Evolutionary conservation across 1,140 invertebrate genomes (phyloP), one percentile per base, ranked within the genome.

Genomic region (Neodiprion lecontei): DNA sequence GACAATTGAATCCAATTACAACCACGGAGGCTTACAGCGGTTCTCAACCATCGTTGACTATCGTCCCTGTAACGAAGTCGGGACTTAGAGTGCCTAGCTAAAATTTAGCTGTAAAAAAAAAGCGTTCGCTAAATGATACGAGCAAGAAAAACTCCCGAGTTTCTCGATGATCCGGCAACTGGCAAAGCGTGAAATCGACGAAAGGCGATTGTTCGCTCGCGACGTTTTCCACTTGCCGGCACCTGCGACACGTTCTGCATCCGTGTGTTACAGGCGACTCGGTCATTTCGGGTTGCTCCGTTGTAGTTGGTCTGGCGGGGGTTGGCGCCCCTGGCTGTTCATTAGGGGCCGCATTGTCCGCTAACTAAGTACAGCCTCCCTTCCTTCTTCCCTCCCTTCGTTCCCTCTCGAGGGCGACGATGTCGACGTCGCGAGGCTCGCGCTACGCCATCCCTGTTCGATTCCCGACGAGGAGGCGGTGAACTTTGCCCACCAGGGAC

Each of bases 1-100:
- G 85, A 88, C 86, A 88, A 88, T 88, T 85, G 87, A 87, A 88
- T 88, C 84, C 86, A 88, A 88, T 88, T 88, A 88, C 87, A 86
- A 86, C 75, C 80, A 82, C 85, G 79, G 82, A 79, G 80, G 80
- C 79, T 75, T 75, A 70, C 82, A 83, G 80, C 74, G 83, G 76
- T 79, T 78, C 83, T 83, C 83, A 83, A 78, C 78, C 70, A 17
- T 69, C 67, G 61, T 4, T 7, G 17, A 14, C 5, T 40, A 5
- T 40, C 28, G 5, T 40, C 28, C 28, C 2, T 3, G 5, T 40
- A 40, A 40, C 28, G 28, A 40, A 40, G 28, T 40, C 28, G 5
- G 28, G 28, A 40, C 28, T 40, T 0, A 21, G 17, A 21, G 17
- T 21, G 17, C 17, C 17, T 21, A 21, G 17, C 17, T 21, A 21